Percentiles rank a stretch among this genome's conserved stretches.
Conservation (phyloP, 2,113 vertebrate genomes). For the Morone chrysops region DNA sequence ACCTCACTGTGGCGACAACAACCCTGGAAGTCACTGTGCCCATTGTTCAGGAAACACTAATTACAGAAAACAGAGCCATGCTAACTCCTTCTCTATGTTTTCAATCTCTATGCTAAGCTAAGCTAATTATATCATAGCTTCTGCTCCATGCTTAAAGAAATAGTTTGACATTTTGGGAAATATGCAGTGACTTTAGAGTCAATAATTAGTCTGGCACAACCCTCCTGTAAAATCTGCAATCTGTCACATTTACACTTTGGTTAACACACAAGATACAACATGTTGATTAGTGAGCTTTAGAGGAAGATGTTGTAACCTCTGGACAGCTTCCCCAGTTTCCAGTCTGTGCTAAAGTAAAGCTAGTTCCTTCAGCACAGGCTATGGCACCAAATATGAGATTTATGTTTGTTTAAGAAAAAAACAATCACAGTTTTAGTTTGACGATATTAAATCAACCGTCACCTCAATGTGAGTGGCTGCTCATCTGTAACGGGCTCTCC, state of each 20-base stretch:
- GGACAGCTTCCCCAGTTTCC: not conserved
- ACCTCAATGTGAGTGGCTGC: not conserved
- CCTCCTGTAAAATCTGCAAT: not conserved
- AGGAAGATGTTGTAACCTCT: not conserved
- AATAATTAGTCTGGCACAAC: not conserved
- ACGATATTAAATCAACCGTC: not conserved
- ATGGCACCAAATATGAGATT: not conserved
- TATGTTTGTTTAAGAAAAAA: not conserved
- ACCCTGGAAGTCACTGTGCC: too few relatives aligned
- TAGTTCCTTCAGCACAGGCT: too few relatives aligned
- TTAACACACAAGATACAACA: not conserved
- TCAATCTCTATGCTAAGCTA: not conserved
- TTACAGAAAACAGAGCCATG: not conserved
- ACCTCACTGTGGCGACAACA: not conserved
- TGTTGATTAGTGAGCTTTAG: not conserved
- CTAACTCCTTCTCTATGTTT: not conserved
- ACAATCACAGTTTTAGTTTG: not conserved
- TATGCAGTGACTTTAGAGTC: not conserved
- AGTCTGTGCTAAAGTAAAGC: not conserved
- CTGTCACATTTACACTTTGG: not conserved
- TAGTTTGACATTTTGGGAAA: too few relatives aligned
- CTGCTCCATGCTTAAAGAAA: not conserved
- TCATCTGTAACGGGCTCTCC: not conserved
- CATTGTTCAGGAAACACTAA: not conserved
- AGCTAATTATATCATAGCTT: not conserved